Evolutionary conservation across 1,140 invertebrate species (phyloP).

Genomic region (Eumaeus atala): DNA sequence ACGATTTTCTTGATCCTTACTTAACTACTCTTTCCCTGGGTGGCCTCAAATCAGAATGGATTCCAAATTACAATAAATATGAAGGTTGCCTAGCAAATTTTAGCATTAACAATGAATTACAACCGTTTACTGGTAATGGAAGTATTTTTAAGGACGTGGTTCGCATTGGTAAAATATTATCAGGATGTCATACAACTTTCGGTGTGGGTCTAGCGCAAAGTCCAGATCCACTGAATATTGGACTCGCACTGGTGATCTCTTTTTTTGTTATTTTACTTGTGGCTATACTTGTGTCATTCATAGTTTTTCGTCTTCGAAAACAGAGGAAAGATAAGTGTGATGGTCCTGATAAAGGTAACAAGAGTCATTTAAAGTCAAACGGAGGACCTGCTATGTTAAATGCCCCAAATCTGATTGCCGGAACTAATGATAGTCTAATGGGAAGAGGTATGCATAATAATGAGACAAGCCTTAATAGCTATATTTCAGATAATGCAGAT

Average conservation of each 20-base stretch:
- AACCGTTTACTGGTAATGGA: slow-evolving; percentile 91
- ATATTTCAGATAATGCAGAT: slow-evolving; percentile 80
- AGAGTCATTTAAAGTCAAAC: slow-evolving; percentile 79
- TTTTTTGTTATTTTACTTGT: slow-evolving; percentile 93
- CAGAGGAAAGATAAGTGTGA: slow-evolving; percentile 88
- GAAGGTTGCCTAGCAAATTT: slow-evolving; percentile 94
- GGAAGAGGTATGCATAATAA: slow-evolving; percentile 73
- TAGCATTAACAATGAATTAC: slow-evolving; percentile 89
- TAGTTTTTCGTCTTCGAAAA: slow-evolving; percentile 89
- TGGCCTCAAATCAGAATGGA: slow-evolving; percentile 78
- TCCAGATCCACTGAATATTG: slow-evolving; percentile 90
- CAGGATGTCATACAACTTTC: slow-evolving; percentile 81
- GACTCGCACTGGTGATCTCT: slow-evolving; percentile 93
- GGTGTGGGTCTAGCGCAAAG: slow-evolving; percentile 84
- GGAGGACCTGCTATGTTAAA: slow-evolving; percentile 74
- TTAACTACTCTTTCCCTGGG: slow-evolving; percentile 86
- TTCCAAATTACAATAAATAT: slow-evolving; percentile 78
- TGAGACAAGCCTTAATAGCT: slow-evolving; percentile 76
- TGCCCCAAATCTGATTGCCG: slow-evolving; percentile 74
- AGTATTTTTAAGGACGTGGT: slow-evolving; percentile 83
- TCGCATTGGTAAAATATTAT: slow-evolving; percentile 80
- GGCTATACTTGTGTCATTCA: slow-evolving; percentile 90
- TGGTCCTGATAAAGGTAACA: slow-evolving; percentile 72
- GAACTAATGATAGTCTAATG: slow-evolving; percentile 75
- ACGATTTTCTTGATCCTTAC: slow-evolving; percentile 94